Base-by-base conservation (phyloP, 2,888 invertebrate species). In the Drosophila subsilvestris region DNA sequence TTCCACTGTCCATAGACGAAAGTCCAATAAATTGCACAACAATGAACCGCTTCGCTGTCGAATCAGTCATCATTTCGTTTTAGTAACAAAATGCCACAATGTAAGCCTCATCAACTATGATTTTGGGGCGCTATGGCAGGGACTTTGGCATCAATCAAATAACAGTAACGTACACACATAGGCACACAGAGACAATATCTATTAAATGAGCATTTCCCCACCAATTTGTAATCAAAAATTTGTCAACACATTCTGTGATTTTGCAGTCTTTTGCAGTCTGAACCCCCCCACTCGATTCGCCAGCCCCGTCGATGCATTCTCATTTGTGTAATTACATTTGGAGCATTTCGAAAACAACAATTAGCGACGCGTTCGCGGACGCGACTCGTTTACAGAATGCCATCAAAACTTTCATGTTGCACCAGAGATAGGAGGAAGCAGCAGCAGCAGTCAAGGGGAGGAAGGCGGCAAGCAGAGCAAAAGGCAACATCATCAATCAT, bases 281-380 rank as follows among this genome's bases (percentile, higher is more conserved):
- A n/a, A n/a, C 17, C 58, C 7, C 42, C 44, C 45, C 20, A 18
- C 2, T 3, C 22, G 22, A 22, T 25, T 25, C 4, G 25, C 6
- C 8, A 2, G 17, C 5, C 45, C 18, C 47, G 49, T 54, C 69
- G 29, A 74, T 78, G 80, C 79, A 74, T 75, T 79, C 78, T 79
- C 80, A 81, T 81, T 81, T 83, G 79, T 79, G 83, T 80, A 84
- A 83, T 84, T 82, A 83, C 79, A 82, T 82, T 70, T 82, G 79
- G 67, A 71, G 85, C 80, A 79, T 80, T 85, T 74, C 70, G 71
- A 76, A 49, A 82, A 85, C 82, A 83, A 83, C 83, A 83, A 85
- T 85, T 82, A 82, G 79, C 75, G 84, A 51, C 72, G 78, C 62
- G 76, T 67, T 80, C 74, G 70, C 70, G 72, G 49, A 2, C 75